These are phyloP conservation scores for Bovichtus diacanthus DNA, from an alignment of 2,797 vertebrate species.

Conservation along the genomic window DNA sequence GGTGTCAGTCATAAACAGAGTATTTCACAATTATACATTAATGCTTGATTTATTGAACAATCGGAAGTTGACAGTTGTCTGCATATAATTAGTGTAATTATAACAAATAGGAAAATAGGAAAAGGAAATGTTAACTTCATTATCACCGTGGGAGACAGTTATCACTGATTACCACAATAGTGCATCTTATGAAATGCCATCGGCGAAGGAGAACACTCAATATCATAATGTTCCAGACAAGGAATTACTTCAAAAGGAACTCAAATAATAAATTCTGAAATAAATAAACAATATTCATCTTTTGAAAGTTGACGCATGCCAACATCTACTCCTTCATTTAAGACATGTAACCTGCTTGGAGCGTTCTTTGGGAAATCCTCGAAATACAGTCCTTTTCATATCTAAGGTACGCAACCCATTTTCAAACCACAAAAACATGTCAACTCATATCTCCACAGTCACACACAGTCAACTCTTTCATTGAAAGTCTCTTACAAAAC, in stretches of 20 bases:
- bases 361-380: conserved; percentile 3
- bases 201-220: neutral
- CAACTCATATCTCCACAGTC: conserved; percentile 30
- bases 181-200: neutral
- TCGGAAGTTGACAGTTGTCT: neutral
- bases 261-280: neutral
- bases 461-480: conserved; percentile 11
- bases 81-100: conserved; percentile 7
- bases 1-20: neutral
- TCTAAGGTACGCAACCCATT: conserved; percentile 8
- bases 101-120: conserved; percentile 3
- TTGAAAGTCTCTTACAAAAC: conserved; percentile 30
- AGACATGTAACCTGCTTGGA: neutral
- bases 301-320: neutral
- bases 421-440: conserved; percentile 23
- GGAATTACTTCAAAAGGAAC: neutral
- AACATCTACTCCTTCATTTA: neutral
- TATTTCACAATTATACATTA: neutral
- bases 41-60: neutral
- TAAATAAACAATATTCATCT: neutral
- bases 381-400: neutral
- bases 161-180: conserved; percentile 10
- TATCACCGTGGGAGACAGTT: conserved; percentile 9
- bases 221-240: neutral
- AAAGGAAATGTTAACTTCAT: neutral